A percentile compares a stretch with the other conserved stretches of the same genome.
These are phyloP conservation scores for Gibbula magus DNA, from an alignment of 2,888 invertebrate species.

Conservation along the genomic window DNA sequence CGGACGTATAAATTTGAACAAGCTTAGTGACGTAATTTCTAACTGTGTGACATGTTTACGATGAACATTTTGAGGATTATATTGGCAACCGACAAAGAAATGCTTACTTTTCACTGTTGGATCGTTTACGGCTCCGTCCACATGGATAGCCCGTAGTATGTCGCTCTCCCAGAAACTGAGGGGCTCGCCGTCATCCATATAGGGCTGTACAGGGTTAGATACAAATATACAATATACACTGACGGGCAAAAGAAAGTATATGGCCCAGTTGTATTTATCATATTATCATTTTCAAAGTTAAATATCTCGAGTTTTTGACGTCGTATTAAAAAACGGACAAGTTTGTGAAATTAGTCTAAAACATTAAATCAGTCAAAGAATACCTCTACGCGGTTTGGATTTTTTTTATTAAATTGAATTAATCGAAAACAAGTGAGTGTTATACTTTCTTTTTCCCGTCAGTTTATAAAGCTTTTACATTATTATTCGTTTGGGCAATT, in stretches of 20 bases:
- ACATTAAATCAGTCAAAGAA: not conserved
- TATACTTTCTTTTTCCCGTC: not conserved
- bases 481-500: not conserved
- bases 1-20: too few relatives aligned
- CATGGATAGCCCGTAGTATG: slow-evolving; percentile 40
- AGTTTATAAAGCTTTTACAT: not conserved
- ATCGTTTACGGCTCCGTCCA: slow-evolving; percentile 49
- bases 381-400: too few relatives aligned
- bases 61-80: too few relatives aligned
- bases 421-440: too few relatives aligned
- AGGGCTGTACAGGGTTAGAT: slow-evolving; percentile 38
- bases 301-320: too few relatives aligned
- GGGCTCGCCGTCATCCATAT: slow-evolving; percentile 50
- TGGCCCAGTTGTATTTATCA: too few relatives aligned
- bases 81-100: not conserved
- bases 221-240: not conserved
- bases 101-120: slow-evolving; percentile 38
- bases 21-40: too few relatives aligned
- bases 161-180: slow-evolving; percentile 52
- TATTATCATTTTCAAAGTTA: too few relatives aligned
- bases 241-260: not conserved
- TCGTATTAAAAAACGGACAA: too few relatives aligned
- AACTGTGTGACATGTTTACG: too few relatives aligned
- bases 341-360: too few relatives aligned
- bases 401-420: too few relatives aligned